These are phyloP conservation scores for Aphaenogaster floridana DNA, from an alignment of 1,140 invertebrate species.

Conservation along the genomic window DNA sequence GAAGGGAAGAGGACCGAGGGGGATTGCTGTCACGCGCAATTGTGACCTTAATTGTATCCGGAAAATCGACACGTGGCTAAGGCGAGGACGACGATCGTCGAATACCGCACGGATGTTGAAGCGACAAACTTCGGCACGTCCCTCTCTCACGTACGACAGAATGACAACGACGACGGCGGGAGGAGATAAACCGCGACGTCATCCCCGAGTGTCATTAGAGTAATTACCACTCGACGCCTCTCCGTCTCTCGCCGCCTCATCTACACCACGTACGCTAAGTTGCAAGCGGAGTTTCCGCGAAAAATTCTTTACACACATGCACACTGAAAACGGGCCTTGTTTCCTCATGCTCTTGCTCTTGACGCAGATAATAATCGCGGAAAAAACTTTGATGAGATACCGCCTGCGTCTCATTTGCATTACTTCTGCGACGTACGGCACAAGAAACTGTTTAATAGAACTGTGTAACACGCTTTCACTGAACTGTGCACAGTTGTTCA, in stretches of 20 bases:
- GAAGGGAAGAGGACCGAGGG: background rate
- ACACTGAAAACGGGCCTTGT: too few relatives aligned
- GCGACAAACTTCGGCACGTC: conserved; percentile 24
- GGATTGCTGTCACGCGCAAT: conserved; percentile 29
- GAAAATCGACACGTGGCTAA: conserved; percentile 51
- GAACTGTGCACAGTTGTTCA: background rate
- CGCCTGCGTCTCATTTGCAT: background rate
- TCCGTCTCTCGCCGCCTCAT: background rate
- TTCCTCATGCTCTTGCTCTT: background rate
- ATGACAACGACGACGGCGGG: background rate
- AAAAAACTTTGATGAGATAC: background rate
- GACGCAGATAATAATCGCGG: background rate
- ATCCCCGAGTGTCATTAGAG: conserved; percentile 48
- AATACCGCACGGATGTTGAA: conserved; percentile 39
- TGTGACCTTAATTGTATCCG: conserved; percentile 44
- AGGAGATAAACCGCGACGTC: conserved; percentile 54
- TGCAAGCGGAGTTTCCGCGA: background rate
- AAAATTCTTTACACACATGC: background rate
- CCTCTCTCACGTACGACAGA: background rate
- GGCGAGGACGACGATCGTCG: conserved; percentile 27
- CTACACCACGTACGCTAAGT: background rate
- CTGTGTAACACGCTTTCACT: background rate
- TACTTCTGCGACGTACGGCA: background rate
- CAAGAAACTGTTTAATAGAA: background rate
- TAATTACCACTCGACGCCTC: conserved; percentile 49